These are phyloP conservation scores for Nesometra sesokonis DNA, from an alignment of 35 echinoderm and acorn worm species.

Conservation along the genomic window DNA sequence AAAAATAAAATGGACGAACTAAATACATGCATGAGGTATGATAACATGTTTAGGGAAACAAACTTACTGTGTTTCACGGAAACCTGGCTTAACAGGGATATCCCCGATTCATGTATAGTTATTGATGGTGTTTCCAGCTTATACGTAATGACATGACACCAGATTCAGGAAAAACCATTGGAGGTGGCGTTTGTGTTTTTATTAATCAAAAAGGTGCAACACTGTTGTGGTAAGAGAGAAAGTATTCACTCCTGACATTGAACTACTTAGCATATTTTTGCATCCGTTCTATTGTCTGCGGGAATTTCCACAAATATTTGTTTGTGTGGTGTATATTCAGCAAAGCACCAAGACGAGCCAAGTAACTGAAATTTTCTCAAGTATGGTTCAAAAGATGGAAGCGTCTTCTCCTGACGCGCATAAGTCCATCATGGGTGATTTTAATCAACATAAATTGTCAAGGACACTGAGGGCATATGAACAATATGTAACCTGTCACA, in stretches of 20 bases:
- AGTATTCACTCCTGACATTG: slow-evolving; percentile 34
- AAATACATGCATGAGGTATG: no score
- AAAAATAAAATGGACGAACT: no score
- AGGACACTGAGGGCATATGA: background rate
- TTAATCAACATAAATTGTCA: no score
- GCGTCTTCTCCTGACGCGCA: background rate
- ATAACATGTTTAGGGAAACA: no score
- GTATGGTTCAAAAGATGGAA: background rate
- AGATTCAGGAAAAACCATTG: slow-evolving; percentile 11
- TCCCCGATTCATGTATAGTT: slow-evolving; percentile 3
- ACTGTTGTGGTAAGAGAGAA: slow-evolving; percentile 17
- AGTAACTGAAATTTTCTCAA: no score
- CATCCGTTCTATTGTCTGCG: slow-evolving; percentile 26
- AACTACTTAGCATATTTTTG: slow-evolving; percentile 23
- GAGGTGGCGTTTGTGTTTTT: slow-evolving; percentile 37
- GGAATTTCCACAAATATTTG: slow-evolving; percentile 39
- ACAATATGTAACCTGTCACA: background rate
- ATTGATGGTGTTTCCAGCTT: background rate
- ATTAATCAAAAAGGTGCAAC: slow-evolving; percentile 32
- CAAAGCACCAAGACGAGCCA: no score
- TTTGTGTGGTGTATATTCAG: background rate
- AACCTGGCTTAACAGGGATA: slow-evolving; percentile 29
- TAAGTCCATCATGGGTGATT: no score
- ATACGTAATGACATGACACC: background rate
- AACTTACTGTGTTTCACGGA: slow-evolving; percentile 28